Base-by-base conservation (phyloP, 2,113 vertebrate species). In the Amphiprion ocellaris region DNA sequence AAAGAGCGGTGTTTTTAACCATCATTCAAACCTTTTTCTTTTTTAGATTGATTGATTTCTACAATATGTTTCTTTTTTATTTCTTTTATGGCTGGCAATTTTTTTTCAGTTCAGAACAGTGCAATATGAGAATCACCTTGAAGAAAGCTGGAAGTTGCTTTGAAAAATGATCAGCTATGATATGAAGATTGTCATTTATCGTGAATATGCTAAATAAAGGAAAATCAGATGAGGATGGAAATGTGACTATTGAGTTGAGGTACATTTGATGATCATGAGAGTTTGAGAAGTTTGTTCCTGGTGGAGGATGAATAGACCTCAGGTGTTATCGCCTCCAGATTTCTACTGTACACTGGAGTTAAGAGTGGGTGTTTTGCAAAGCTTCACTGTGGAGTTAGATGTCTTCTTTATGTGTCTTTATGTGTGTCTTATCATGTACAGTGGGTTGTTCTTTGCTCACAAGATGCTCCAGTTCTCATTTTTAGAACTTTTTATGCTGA, bases 381-480 rank as follows among this genome's bases (percentile, higher is more conserved):
- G 69, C 69, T 58, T 54, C 10, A 6, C 49, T 52, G 10, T 47
- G 41, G 30, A 24, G 72, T 44, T 64, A 30, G 14, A 65, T 8
- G 65, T 54, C 23, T 71, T 70, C n/a, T 65, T 50, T 28, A 62
- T 62, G 21, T 30, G 23, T 68, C 26, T 47, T 54, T 65, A 44
- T 28, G 58, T 62, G 21, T 30, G 23, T 68, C 26, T 47, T 54
- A 86, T 37, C 17, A 16, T 33, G 54, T 2, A 37, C 21, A 79
- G 41, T 4, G 44, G 82, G 39, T 64, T 46, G 21, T 47, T 3
- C 33, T 62, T 28, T 81, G 52, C 56, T 71, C 61, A 63, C 19
- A 61, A 47, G 58, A 30, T 60, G 69, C 63, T 74, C 75, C 59
- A 81, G 8, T 72, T 77, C 70, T 80, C 30, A 77, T 67, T 66